Percentiles rank a stretch among this genome's conserved stretches.
Conservation (phyloP, 2,888 invertebrate species). For the Macrophya alboannulata region DNA sequence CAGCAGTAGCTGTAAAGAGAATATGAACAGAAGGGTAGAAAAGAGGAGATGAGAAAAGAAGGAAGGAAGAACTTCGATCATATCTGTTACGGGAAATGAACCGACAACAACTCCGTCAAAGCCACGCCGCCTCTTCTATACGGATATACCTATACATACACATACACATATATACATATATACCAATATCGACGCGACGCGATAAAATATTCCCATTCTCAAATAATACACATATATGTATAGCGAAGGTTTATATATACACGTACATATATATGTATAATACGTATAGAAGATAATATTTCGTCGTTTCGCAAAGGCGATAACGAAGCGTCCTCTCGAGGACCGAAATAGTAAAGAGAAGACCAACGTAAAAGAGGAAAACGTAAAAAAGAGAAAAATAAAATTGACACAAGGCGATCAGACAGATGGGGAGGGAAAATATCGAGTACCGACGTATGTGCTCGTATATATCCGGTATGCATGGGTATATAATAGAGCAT, state of each 20-base stretch:
- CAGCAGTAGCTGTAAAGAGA: not conserved
- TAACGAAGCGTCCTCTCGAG: not conserved
- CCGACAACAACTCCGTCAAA: not conserved
- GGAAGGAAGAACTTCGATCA: not conserved
- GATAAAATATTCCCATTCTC: constrained; percentile 21
- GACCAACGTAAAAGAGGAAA: not conserved
- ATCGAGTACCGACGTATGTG: not conserved
- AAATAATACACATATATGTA: not conserved
- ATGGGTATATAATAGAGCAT: not conserved
- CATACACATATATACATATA: too few relatives aligned
- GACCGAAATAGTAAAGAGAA: not conserved
- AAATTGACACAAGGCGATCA: not conserved
- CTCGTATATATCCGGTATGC: not conserved
- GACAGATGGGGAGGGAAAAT: not conserved
- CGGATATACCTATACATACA: too few relatives aligned
- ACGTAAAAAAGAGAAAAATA: not conserved
- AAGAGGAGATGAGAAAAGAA: not conserved
- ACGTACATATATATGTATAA: not conserved
- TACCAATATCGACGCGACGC: not conserved
- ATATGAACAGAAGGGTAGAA: not conserved
- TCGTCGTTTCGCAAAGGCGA: not conserved
- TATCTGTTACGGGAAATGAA: not conserved
- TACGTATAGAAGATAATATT: not conserved
- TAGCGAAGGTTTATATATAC: not conserved
- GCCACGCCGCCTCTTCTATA: not conserved